Conservation (phyloP, 2,888 invertebrate genomes). For the Zelleria hepariella region DNA sequence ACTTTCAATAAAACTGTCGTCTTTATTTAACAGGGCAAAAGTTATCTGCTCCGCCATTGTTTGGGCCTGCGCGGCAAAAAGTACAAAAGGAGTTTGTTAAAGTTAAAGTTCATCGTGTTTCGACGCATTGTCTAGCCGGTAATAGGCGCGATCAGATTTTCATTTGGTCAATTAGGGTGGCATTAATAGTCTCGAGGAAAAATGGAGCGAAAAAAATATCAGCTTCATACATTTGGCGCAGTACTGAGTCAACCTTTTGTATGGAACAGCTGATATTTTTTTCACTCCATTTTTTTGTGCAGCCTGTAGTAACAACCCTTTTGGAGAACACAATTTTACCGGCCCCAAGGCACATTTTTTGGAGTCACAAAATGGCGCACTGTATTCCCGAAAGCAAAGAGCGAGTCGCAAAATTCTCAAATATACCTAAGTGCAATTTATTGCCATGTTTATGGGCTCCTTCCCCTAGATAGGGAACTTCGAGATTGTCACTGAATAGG, state of each 20-base stretch:
- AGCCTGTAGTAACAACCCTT: no score
- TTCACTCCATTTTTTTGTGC: no score
- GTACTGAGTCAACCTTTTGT: no score
- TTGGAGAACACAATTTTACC: neutral
- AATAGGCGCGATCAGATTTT: neutral
- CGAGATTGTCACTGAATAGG: neutral
- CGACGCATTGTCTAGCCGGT: neutral
- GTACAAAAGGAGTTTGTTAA: neutral
- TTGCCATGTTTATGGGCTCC: neutral
- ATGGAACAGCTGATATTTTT: no score
- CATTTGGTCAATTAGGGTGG: no score
- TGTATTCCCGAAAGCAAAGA: neutral
- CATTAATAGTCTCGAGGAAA: no score
- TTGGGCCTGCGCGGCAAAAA: neutral
- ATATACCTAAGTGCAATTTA: neutral
- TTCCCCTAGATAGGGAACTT: neutral
- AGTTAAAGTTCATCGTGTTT: neutral
- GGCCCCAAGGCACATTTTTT: neutral
- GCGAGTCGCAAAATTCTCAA: neutral
- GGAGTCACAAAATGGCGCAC: neutral
- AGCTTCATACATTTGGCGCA: no score
- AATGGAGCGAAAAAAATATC: no score
- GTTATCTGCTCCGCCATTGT: slow-evolving; percentile 23
- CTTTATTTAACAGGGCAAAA: slow-evolving; percentile 68
- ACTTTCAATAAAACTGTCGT: slow-evolving; percentile 71